Base-by-base conservation (phyloP, 2,888 invertebrate species). In the Drosophila lutescens region DNA sequence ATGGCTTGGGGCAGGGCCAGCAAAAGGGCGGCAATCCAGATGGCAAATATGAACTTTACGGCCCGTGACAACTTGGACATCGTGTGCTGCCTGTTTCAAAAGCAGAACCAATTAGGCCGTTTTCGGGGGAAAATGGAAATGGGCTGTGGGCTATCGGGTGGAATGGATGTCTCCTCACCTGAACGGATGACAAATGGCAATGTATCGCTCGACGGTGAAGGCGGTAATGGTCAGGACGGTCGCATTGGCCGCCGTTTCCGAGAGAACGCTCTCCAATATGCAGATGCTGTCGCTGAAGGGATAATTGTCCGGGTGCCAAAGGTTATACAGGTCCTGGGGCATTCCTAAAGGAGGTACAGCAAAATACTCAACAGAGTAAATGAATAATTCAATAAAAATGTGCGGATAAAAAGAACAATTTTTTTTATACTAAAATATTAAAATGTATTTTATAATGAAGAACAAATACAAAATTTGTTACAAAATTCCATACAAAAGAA, bases 1-100 rank as follows among this genome's bases (percentile, higher is more conserved):
- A 91, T 91, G 1, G 94, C 96, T 89, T 96, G 96, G 0, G 96
- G 96, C 46, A 96, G 92, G 0, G 96, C 97, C 81, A 96, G 92
- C 75, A 94, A 93, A 76, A 97, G 91, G 0, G 97, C 95, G 0
- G 95, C 93, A 49, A 96, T 90, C 98, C 98, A 98, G 70, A 98
- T 94, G 46, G 94, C 92, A 30, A 97, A 91, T 47, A 98, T 96
- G 81, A 97, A 95, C 89, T 96, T 96, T 56, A 96, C 93, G 9
- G 97, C 98, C 51, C 98, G 93, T 17, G 97, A 95, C 43, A 98
- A 93, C 86, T 97, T 97, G 4, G 97, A 97, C 95, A 97, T 96
- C 68, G 96, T 96, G 90, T 98, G 97, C 71, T 92, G 92, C 77
- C 92, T 92, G 67, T 38, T 23, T 47, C 32, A 54, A 36, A 73